Evolutionary conservation across 2,113 vertebrate genomes (phyloP).

Genomic region (Chiloscyllium plagiosum): DNA sequence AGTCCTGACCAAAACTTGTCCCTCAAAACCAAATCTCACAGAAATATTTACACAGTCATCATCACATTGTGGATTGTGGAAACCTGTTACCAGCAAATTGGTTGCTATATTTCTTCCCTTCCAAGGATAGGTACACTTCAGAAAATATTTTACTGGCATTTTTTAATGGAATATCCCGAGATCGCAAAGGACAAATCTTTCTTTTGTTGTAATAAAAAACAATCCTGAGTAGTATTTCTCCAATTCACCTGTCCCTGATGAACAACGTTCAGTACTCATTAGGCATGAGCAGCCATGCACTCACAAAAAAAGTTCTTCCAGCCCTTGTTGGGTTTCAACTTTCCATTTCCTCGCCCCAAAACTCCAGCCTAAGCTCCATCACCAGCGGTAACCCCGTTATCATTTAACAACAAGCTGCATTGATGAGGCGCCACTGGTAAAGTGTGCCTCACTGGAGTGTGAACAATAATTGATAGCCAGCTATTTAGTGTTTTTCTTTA

Average conservation of each 20-base stretch:
- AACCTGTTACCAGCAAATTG: too few species aligned
- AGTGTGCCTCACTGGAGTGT: not conserved
- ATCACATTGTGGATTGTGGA: not conserved
- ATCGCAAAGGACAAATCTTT: not conserved
- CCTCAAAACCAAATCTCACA: not conserved
- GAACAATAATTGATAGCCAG: not conserved
- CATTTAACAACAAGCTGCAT: not conserved
- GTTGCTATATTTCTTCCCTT: too few species aligned
- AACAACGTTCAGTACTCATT: not conserved
- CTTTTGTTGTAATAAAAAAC: not conserved
- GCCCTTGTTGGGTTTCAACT: not conserved
- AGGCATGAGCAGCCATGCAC: fast-evolving
- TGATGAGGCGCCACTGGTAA: too few species aligned
- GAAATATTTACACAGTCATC: not conserved
- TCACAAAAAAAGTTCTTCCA: not conserved
- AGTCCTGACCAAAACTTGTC: not conserved
- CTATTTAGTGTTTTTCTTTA: not conserved
- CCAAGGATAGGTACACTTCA: too few species aligned
- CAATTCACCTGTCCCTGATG: too few species aligned
- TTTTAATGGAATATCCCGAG: too few species aligned
- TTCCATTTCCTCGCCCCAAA: not conserved
- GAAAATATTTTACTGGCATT: too few species aligned
- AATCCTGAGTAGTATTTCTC: not conserved
- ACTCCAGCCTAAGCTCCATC: not conserved
- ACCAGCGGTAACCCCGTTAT: not conserved